Percentiles rank a stretch among this genome's conserved stretches.
phyloP scores from a whole-genome alignment of 2,888 invertebrate species.

The Mystacides longicornis region DNA sequence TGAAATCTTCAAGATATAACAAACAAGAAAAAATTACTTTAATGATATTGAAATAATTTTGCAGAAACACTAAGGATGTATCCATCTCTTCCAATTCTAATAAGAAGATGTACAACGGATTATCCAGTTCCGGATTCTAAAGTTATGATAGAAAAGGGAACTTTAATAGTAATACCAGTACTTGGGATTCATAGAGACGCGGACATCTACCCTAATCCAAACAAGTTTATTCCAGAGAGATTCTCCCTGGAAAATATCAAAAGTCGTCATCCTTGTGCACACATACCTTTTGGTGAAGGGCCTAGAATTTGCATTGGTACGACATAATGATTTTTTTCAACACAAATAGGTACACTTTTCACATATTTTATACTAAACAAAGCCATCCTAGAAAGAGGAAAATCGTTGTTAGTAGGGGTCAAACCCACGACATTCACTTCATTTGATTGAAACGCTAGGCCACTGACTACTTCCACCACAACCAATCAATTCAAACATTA shows the following conservation, averaged over 20 bases:
- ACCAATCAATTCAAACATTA: no score
- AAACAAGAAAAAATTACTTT: not conserved
- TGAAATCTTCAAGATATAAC: not conserved
- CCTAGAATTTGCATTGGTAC: constrained; percentile 29
- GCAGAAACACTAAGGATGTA: constrained; percentile 34
- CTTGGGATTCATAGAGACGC: constrained; percentile 32
- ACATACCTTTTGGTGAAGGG: constrained; percentile 30
- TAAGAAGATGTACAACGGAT: constrained; percentile 27
- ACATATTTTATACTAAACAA: no score
- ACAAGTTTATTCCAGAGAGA: constrained; percentile 34
- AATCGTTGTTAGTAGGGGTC: no score
- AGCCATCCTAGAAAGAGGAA: no score
- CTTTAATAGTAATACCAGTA: constrained; percentile 30
- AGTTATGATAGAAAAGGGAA: constrained; percentile 29
- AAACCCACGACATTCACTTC: no score
- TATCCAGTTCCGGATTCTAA: constrained; percentile 29
- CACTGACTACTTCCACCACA: no score
- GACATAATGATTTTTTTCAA: no score
- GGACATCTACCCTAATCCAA: constrained; percentile 32
- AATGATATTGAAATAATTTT: no score
- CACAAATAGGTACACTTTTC: no score
- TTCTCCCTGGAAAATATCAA: constrained; percentile 30
- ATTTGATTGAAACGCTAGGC: no score
- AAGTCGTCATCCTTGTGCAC: constrained; percentile 27
- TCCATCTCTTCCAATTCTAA: constrained; percentile 30